Percentiles rank a stretch among this genome's conserved stretches.
These are phyloP conservation scores for Conus canariensis DNA, from an alignment of 2,888 invertebrate genomes.

Conservation along the genomic window DNA sequence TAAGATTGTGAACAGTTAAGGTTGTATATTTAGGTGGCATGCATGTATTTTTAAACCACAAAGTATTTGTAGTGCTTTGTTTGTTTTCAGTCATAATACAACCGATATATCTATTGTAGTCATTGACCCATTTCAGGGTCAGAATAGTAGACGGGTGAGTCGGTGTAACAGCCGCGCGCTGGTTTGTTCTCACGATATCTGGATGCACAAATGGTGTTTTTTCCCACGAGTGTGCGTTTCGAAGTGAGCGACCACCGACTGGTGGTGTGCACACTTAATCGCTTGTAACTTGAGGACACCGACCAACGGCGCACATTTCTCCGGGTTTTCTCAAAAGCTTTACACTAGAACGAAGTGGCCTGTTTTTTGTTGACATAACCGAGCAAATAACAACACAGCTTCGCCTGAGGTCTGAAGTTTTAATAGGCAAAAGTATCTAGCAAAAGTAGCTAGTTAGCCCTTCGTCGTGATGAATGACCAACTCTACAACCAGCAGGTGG, in stretches of 20 bases:
- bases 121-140: no score
- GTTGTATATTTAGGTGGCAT: no score
- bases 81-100: neutral
- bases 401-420: no score
- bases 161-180: constrained; percentile 63
- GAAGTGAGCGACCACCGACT: constrained; percentile 44
- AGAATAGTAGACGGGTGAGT: no score
- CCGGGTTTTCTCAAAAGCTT: no score
- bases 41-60: neutral
- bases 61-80: neutral
- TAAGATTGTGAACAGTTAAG: no score
- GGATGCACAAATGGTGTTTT: constrained; percentile 72
- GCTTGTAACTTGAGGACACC: constrained; percentile 24
- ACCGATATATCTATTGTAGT: neutral
- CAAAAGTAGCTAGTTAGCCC: no score
- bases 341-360: no score
- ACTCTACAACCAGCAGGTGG: constrained; percentile 39
- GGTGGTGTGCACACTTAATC: constrained; percentile 34
- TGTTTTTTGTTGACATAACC: neutral
- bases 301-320: neutral
- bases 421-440: no score
- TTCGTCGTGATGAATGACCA: constrained; percentile 38
- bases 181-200: constrained; percentile 76
- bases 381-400: no score
- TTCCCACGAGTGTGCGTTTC: constrained; percentile 76